These are phyloP conservation scores for Entomyzon cyanotis DNA, from an alignment of 2,113 vertebrate species.

Conservation along the genomic window DNA sequence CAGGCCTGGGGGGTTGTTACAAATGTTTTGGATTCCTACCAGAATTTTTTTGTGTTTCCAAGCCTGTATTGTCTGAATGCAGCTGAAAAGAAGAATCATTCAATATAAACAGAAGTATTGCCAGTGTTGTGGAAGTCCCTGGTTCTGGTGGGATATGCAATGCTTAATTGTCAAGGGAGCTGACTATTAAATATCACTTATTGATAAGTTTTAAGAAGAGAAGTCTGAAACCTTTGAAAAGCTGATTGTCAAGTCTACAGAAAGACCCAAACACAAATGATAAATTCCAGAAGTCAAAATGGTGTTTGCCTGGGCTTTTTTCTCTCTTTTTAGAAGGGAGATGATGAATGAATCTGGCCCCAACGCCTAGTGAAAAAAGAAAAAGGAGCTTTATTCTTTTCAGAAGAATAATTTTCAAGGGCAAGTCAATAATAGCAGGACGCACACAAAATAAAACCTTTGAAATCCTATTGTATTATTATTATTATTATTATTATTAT, in stretches of 20 bases:
- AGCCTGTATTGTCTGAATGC: neutral
- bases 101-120: neutral
- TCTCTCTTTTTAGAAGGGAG: neutral
- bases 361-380: neutral
- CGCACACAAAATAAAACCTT: constrained; percentile 46
- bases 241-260: neutral
- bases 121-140: neutral
- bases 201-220: neutral
- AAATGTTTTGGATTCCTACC: constrained; percentile 9
- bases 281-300: neutral
- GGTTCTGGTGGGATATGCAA: neutral
- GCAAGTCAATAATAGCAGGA: constrained; percentile 47
- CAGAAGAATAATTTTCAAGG: constrained; percentile 34
- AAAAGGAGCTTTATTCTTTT: neutral
- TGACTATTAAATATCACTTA: neutral
- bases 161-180: neutral
- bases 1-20: neutral
- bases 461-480: constrained; percentile 48
- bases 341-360: neutral
- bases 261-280: neutral
- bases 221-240: neutral
- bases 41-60: neutral
- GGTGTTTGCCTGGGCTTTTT: neutral
- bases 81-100: neutral
- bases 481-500: constrained; percentile 37